Evolutionary conservation across 2,797 vertebrate genomes (phyloP), one percentile per base, ranked within the genome.

Genomic region (Allobates femoralis): DNA sequence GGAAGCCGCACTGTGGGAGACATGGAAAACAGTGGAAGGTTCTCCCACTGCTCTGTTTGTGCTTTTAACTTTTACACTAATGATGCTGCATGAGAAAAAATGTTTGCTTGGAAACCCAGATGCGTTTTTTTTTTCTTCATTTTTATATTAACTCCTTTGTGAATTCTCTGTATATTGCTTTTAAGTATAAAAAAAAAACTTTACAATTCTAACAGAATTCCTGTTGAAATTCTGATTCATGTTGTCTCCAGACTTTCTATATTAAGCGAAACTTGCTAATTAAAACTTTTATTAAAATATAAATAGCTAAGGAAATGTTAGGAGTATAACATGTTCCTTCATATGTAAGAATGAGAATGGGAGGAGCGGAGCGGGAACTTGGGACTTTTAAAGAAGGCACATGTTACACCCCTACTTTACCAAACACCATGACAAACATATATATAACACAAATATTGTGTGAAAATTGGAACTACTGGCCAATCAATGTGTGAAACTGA

Each of bases 31-130:
- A 84, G 86, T 84, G 82, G 67, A 84, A 55, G 77, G 21, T 88
- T 88, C 86, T 88, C 86, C 86, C 82, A 84, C 82, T 81, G 86
- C 82, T 88, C 82, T 85, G 77, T 88, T 88, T 88, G 82, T 88
- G 82, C 86, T 88, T 88, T 88, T 88, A 88, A 88, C 82, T 84
- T 88, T 88, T 84, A 88, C 77, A 85, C 86, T 88, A 88, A 88
- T 85, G 86, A 88, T 88, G 82, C 58, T 84, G 67, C 58, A 88
- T 76, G 32, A 84, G 82, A 76, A 79, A 85, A 86, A 83, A 50
- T 83, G 86, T 83, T 83, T 87, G 76, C 76, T 86, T 81, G 58
- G 58, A 75, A 83, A 80, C 37, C 81, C 30, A 62, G 11, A 83
- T 74, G 51, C 6, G 32, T 73, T 37, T 55, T 53, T 55, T 60